phyloP scores from a whole-genome alignment of 2,797 vertebrate genomes.

The Gymnothorax reevesii region DNA sequence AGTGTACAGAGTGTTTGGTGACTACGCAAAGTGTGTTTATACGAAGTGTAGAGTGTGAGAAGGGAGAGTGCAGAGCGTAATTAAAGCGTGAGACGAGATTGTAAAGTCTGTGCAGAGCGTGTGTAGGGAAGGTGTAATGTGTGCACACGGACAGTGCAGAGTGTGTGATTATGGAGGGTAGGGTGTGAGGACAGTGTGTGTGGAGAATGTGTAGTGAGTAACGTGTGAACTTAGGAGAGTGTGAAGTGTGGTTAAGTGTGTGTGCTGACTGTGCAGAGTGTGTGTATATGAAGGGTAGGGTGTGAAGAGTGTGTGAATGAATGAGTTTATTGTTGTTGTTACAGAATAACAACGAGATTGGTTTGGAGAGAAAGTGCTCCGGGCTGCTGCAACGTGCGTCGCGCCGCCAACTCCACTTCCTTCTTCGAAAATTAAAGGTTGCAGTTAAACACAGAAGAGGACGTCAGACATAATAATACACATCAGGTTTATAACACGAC shows the following conservation, averaged over 20 bases:
- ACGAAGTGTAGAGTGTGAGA: background rate
- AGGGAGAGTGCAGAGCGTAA: background rate
- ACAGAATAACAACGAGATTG: no score
- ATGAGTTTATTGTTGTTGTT: background rate
- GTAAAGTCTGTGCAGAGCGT: background rate
- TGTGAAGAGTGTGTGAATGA: background rate
- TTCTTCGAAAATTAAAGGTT: no score
- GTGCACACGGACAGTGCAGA: background rate
- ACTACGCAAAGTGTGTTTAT: background rate
- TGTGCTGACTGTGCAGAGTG: background rate
- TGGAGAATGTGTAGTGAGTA: background rate
- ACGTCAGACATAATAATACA: no score
- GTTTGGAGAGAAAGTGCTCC: no score
- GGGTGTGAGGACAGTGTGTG: background rate
- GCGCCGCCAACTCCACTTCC: no score
- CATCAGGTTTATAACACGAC: no score
- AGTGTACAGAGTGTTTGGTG: background rate
- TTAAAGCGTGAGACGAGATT: background rate
- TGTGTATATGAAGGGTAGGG: background rate
- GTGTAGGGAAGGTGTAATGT: background rate
- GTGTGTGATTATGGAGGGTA: background rate
- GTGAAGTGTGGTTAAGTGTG: background rate
- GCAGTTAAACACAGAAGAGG: no score
- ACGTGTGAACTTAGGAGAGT: background rate
- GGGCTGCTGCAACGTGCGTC: no score